Evolutionary conservation across 2,888 invertebrate species (phyloP).

Genomic region (Agrilus mali): DNA sequence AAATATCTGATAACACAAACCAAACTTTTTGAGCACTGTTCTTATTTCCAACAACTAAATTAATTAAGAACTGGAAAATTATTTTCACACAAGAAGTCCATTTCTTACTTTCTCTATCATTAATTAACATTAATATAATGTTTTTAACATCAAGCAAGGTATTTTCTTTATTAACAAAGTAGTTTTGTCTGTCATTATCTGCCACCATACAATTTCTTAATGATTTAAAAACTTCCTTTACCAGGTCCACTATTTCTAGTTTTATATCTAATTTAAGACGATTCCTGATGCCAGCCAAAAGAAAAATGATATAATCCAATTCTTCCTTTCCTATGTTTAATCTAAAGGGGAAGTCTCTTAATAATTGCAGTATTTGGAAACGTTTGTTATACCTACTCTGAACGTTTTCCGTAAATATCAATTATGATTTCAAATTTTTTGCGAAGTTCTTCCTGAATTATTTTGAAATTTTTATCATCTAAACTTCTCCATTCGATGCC

Average conservation of each 20-base stretch:
- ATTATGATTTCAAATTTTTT: no score
- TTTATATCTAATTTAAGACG: no score
- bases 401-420: no score
- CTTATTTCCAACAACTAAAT: slow-evolving; percentile 14
- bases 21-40: slow-evolving; percentile 11
- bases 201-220: slow-evolving; percentile 15
- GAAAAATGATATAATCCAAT: no score
- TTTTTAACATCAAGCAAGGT: slow-evolving; percentile 9
- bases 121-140: slow-evolving; percentile 2
- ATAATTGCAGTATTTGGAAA: no score
- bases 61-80: slow-evolving; percentile 16
- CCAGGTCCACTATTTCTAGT: not conserved
- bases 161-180: slow-evolving; percentile 8
- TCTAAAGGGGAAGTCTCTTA: no score
- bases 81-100: slow-evolving; percentile 12
- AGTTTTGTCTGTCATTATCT: slow-evolving; percentile 12
- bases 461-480: no score
- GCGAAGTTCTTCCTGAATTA: no score
- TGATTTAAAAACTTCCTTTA: slow-evolving; percentile 10
- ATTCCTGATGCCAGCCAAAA: no score
- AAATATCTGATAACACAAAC: slow-evolving; percentile 10
- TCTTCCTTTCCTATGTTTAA: no score
- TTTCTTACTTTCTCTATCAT: not conserved
- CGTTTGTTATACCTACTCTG: no score
- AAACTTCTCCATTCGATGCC: no score